Evolutionary conservation across 2,888 invertebrate species (phyloP), one percentile per base, ranked within the genome.

Genomic region (Ypsolopha scabrella): DNA sequence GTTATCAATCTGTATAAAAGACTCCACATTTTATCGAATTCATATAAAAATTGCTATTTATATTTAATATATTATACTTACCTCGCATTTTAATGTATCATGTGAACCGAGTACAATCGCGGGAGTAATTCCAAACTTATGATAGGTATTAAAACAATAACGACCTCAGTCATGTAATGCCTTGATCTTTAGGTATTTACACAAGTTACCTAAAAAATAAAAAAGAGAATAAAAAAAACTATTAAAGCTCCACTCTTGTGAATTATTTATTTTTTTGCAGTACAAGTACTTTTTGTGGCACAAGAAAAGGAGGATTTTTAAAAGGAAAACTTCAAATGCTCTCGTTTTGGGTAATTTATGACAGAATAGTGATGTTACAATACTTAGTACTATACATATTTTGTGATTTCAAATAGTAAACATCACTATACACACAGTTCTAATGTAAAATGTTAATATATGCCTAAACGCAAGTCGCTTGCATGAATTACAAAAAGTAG

Each of bases 181-280:
- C 69, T 72, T 70, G 68, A 68, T 73, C 61, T 70, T 71, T 72
- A 78, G 75, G 75, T 80, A 76, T 76, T 70, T 76, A 76, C 72
- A 76, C 56, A 63, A 66, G 4, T 73, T 68, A 76, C 72, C 78
- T 73, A 76, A 73, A 68, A 60, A 65, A 14, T 66, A 62, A 60
- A 52, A 55, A 53, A 53, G 33, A 50, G 51, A 56, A 59, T 59
- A 63, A 69, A 64, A 61, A 62, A 68, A 62, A 53, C 52, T 52
- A 60, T 67, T 70, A 70, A 72, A 72, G 70, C 72, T 73, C 74
- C 72, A 71, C 67, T 67, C 69, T 72, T 72, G 76, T 77, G 72
- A 71, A 68, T 72, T 65, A 58, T 66, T 60, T 63, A 68, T 66
- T 69, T 63, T 66, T 56, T 67, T 24, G 67, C 64, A 56, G 61